Evolutionary conservation across 2,113 vertebrate genomes (phyloP), one percentile per base, ranked within the genome.

Genomic region (Malurus cyaneus): DNA sequence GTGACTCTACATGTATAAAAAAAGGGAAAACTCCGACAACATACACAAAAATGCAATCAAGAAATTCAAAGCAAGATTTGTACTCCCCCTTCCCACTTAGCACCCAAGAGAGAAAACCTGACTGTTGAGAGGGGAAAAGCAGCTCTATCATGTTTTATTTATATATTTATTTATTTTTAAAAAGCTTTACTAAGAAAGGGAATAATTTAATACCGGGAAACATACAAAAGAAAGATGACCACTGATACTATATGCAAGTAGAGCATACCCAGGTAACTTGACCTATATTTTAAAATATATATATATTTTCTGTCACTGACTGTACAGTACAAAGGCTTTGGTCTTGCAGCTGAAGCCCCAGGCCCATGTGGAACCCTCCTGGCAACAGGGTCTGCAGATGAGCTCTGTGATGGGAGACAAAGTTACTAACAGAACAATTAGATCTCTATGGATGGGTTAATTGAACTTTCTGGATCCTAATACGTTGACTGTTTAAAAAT

Each of bases 151-250:
- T 97, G 85, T 93, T 97, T 97, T 95, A 96, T 97, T 94, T 96
- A 97, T 89, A 92, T 96, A 96, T 97, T 96, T 97, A 97, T 97
- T 95, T 95, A 97, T 95, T 96, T 97, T 94, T 96, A 67, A 97
- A 93, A 95, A 94, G 71, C 81, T 93, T 95, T 89, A 81, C 94
- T 94, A 80, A 95, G 92, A 96, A 97, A 97, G 92, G 64, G 94
- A 97, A 97, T 96, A 96, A 96, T 97, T 95, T 92, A 96, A 78
- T 86, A 92, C 64, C 52, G 47, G 69, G 71, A 93, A 92, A 77
- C 93, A 83, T 64, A 97, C 87, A 92, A 97, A 94, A 93, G 79
- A 86, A 94, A 80, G 82, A 80, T 97, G 96, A 97, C 94, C 95
- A 74, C 72, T 88, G 95, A 80, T 95, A 90, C 65, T 80, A 83